phyloP scores from a whole-genome alignment of 2,797 vertebrate species.

The Discoglossus pictus region DNA sequence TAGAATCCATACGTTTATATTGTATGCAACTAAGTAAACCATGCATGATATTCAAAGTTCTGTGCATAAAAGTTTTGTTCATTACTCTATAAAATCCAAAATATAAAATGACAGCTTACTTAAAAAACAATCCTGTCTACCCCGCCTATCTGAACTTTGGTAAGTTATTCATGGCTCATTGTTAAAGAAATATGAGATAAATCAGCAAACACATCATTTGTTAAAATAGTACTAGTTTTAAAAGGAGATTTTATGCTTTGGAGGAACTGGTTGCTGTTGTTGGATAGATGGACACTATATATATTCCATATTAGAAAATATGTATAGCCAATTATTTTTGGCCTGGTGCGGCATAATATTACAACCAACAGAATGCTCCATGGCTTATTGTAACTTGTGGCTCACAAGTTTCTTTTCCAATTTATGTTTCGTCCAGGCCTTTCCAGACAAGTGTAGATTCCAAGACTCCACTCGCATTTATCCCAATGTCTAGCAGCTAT shows the following conservation, averaged over 20 bases:
- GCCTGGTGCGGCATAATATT: slow-evolving; percentile 23
- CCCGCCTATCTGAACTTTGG: no score
- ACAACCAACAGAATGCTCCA: slow-evolving; percentile 14
- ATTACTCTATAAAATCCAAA: no score
- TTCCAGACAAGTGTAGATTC: slow-evolving; percentile 43
- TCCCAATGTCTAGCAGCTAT: slow-evolving; percentile 41
- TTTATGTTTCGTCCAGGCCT: slow-evolving; percentile 29
- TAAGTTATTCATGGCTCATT: no score
- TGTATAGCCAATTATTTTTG: slow-evolving; percentile 32
- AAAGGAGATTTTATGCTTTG: neutral
- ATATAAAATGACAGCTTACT: no score
- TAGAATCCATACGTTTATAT: no score
- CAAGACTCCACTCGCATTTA: slow-evolving; percentile 34
- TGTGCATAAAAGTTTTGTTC: no score
- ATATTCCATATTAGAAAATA: neutral
- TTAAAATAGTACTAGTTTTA: no score
- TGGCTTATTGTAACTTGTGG: slow-evolving; percentile 41
- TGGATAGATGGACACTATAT: slow-evolving; percentile 6
- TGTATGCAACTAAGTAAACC: no score
- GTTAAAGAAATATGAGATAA: no score
- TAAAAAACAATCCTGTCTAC: no score
- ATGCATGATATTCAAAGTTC: no score
- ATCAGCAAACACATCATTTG: no score
- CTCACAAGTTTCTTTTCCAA: slow-evolving; percentile 32
- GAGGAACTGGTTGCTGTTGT: slow-evolving; percentile 15